Base-by-base conservation (phyloP, 2,797 vertebrate genomes). In the Aphelocoma californica region DNA sequence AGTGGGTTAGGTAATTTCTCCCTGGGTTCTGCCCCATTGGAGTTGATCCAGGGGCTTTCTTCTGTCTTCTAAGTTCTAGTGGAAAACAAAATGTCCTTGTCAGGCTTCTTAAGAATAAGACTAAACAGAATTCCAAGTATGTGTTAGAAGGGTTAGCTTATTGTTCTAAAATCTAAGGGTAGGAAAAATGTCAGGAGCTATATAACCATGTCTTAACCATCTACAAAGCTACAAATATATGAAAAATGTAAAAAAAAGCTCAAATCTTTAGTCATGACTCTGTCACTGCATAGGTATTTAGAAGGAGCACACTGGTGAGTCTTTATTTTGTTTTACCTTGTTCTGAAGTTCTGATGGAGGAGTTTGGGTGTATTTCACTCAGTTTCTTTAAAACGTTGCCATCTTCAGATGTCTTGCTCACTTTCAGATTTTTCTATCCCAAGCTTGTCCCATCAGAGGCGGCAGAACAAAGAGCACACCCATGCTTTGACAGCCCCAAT, bases 271-370 rank as follows among this genome's bases (percentile, higher is more conserved):
- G 42, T 5, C 23, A 38, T 36, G 12, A 51, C 16, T 42, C 28
- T 65, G 51, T 70, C 70, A 67, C 42, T 32, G 40, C n/a, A 57
- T 26, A 88, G 26, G 25, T 80, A 92, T 95, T 89, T 94, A 85
- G 58, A 71, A 74, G 79, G 58, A 95, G 53, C 34, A 64, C 10
- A 53, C 7, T 66, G 15, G 12, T 3, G 56, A 44, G 48, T 53
- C 23, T 81, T 93, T 51, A 34, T 80, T 70, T 67, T 48, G 81
- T 90, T 85, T 86, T 48, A 73, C 51, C 44, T 38, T 12, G 0
- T 58, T 36, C 53, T 17, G 13, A 66, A 28, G 34, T 42, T 44
- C 54, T 73, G 24, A 56, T 29, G 31, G 36, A 24, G 21, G 44
- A 47, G 12, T 72, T 75, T 72, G 24, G 17, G 36, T n/a, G 18